Evolutionary conservation across 2,113 vertebrate genomes (phyloP).

Genomic region (Pycnonotus jocosus): DNA sequence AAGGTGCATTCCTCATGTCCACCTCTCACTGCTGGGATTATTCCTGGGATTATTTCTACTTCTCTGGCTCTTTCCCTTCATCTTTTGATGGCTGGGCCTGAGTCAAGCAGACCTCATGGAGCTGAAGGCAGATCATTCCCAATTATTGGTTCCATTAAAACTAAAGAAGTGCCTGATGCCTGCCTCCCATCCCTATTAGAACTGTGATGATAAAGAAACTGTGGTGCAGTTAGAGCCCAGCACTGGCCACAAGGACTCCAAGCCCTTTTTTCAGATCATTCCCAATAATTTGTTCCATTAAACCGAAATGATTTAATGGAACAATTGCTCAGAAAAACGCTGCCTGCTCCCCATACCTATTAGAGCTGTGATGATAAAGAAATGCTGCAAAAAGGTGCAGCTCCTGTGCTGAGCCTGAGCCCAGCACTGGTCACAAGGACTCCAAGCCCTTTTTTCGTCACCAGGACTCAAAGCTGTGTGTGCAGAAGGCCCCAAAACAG

Average conservation of each 20-base stretch:
- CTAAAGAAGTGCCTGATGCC: neutral
- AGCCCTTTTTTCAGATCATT: too few species aligned
- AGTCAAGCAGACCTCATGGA: neutral
- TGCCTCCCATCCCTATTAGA: fast-evolving
- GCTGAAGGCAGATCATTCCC: neutral
- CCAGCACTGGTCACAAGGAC: neutral
- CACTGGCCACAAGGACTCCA: neutral
- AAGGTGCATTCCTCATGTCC: neutral
- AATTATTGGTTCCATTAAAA: neutral
- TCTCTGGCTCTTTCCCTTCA: neutral
- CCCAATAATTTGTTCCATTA: too few species aligned
- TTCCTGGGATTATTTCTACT: neutral
- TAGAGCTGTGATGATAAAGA: neutral
- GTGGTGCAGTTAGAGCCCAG: neutral
- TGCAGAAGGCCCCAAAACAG: neutral
- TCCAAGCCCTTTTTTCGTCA: neutral
- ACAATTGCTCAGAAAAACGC: neutral
- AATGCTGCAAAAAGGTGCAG: neutral
- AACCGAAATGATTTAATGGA: too few species aligned
- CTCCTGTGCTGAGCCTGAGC: neutral
- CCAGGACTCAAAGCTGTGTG: neutral
- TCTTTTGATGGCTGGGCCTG: neutral
- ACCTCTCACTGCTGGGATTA: neutral
- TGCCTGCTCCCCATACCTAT: neutral
- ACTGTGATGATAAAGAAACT: neutral